A percentile compares a stretch with the other conserved stretches of the same genome.
phyloP scores from a whole-genome alignment of 2,888 invertebrate species.

The Agrilus mali region DNA sequence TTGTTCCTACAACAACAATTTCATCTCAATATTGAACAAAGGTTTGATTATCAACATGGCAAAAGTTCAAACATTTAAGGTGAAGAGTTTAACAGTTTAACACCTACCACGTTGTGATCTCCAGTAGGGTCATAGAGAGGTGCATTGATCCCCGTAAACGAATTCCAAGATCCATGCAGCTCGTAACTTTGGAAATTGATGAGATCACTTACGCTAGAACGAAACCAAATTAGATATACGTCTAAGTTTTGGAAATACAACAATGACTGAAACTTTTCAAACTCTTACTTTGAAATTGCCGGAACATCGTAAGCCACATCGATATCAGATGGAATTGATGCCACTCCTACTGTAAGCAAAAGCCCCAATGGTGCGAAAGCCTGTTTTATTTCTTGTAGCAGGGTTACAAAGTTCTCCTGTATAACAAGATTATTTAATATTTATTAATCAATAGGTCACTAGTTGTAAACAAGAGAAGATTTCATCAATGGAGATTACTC shows the following conservation, averaged over 20 bases:
- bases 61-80: not conserved
- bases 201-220: slow-evolving; percentile 44
- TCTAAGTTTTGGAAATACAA: too few relatives aligned
- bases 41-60: too few relatives aligned
- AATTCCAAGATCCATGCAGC: slow-evolving; percentile 56
- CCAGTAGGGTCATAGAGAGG: slow-evolving; percentile 25
- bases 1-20: slow-evolving; percentile 27
- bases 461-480: too few relatives aligned
- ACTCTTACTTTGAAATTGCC: slow-evolving; percentile 28
- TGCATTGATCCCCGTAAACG: slow-evolving; percentile 51
- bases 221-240: too few relatives aligned
- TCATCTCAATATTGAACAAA: too few relatives aligned
- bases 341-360: slow-evolving; percentile 46
- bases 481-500: too few relatives aligned
- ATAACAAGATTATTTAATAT: not conserved
- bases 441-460: too few relatives aligned
- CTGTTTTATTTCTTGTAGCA: slow-evolving; percentile 43
- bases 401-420: slow-evolving; percentile 28
- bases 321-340: slow-evolving; percentile 36
- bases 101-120: slow-evolving; percentile 1
- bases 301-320: slow-evolving; percentile 45
- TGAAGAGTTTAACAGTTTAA: not conserved
- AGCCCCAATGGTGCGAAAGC: slow-evolving; percentile 41
- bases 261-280: too few relatives aligned
- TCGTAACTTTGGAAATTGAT: slow-evolving; percentile 66